Base-by-base conservation (phyloP, 1,140 invertebrate species). In the Dinothrombium tinctorium region DNA sequence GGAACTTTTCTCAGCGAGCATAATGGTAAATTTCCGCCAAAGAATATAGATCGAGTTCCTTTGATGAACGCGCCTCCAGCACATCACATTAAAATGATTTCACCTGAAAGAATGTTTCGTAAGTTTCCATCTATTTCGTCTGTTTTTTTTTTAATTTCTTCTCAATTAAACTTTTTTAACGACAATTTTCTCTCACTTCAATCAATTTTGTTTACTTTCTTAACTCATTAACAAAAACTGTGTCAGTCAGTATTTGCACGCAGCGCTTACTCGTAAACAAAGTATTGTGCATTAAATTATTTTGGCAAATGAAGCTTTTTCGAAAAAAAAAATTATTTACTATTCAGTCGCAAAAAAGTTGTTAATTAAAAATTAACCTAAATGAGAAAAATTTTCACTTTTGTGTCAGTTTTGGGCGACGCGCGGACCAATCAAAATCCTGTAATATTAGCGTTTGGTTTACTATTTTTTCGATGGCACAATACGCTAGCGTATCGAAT, bases 371-470 rank as follows among this genome's bases (percentile, higher is more conserved):
- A n/a, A n/a, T n/a, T n/a, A n/a, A n/a, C n/a, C n/a, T n/a, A n/a
- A n/a, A n/a, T n/a, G n/a, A n/a, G n/a, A n/a, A n/a, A n/a, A n/a
- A n/a, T n/a, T n/a, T n/a, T 28, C 14, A 37, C 21, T 20, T 44
- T 37, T 11, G 28, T 21, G 28, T 28, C 52, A 98, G 90, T 94
- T 45, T 61, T 96, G 11, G 92, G 92, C 8, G 89, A 98, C 63
- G 78, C 86, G 2, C 67, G 90, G 47, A 83, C 81, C 8, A 96
- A 96, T 59, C 90, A 98, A 59, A 95, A 98, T 60, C 92, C 92
- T 0, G 84, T 82, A 0, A 59, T 98, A 41, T 61, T 98, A 5
- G 75, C 84, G 0, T 78, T 98, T 47, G 82, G 82, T 3, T 77
- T 98, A 33, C 54, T 99, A 6, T 81, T 95, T 49, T 81, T 86